A percentile compares a stretch with the other conserved stretches of the same genome.
Evolutionary conservation across 2,797 vertebrate genomes (phyloP).

Genomic region (Sparidentex hasta): DNA sequence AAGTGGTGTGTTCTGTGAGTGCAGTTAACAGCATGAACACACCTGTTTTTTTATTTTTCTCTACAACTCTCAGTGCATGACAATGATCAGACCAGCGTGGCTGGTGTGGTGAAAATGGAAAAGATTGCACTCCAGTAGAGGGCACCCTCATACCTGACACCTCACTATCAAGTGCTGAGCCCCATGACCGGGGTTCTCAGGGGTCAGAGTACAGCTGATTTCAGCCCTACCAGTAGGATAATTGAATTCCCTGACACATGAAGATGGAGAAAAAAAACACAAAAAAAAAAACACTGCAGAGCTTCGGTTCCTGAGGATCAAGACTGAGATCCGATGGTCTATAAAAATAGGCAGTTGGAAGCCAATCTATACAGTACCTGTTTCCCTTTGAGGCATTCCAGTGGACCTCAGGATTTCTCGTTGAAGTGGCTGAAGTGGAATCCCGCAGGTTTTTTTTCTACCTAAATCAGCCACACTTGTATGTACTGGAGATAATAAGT

Average conservation of each 20-base stretch:
- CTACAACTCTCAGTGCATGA: background rate
- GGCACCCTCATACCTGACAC: constrained; percentile 53
- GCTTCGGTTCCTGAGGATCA: constrained; percentile 18
- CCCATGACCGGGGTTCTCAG: constrained; percentile 1
- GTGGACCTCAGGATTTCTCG: constrained; percentile 13
- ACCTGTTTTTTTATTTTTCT: background rate
- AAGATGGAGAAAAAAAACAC: background rate
- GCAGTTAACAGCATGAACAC: background rate
- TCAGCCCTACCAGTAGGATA: constrained; percentile 2
- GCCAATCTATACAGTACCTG: background rate
- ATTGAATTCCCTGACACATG: constrained; percentile 34
- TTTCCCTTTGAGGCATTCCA: background rate
- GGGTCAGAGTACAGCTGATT: constrained; percentile 28
- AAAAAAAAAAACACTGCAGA: background rate
- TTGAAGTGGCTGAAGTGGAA: background rate
- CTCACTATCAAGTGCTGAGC: constrained; percentile 26
- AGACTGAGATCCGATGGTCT: constrained; percentile 7
- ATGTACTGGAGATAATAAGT: constrained; percentile 23
- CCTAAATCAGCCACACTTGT: constrained; percentile 32
- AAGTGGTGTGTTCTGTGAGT: background rate
- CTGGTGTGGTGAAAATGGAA: constrained; percentile 16
- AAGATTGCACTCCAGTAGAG: constrained; percentile 60
- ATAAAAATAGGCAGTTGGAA: constrained; percentile 14
- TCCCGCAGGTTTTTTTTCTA: constrained; percentile 25
- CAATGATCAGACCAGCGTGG: background rate